These are phyloP conservation scores for Eciton burchellii DNA, from an alignment of 1,140 invertebrate genomes.

Conservation along the genomic window DNA sequence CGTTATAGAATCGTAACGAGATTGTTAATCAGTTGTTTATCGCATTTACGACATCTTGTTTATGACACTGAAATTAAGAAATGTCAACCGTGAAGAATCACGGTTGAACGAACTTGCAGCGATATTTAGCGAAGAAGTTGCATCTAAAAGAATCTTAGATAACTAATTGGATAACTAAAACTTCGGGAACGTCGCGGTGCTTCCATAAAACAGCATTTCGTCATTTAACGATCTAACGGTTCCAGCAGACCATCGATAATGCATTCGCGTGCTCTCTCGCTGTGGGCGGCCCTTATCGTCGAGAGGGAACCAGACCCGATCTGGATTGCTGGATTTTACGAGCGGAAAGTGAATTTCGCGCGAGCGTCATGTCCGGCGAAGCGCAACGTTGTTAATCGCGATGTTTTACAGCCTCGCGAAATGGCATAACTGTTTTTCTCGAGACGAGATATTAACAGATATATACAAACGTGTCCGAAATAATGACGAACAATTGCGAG, in stretches of 20 bases:
- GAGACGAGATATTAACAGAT: slow-evolving; percentile 18
- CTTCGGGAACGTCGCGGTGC: neutral
- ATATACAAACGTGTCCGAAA: neutral
- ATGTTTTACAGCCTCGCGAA: slow-evolving; percentile 35
- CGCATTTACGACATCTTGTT: too few relatives aligned
- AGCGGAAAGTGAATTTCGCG: slow-evolving; percentile 78
- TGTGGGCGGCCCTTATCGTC: slow-evolving; percentile 16
- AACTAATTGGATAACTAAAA: neutral
- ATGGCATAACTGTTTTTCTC: neutral
- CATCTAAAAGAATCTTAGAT: neutral
- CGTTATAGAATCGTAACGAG: neutral
- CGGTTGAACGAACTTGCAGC: too few relatives aligned
- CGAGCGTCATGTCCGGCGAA: slow-evolving; percentile 26
- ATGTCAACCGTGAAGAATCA: neutral
- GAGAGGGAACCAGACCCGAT: slow-evolving; percentile 38
- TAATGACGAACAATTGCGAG: slow-evolving; percentile 21
- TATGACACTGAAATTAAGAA: neutral
- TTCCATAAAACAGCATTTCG: neutral
- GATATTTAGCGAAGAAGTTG: too few relatives aligned
- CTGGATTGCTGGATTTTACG: slow-evolving; percentile 75
- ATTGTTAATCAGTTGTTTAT: neutral
- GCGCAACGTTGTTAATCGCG: slow-evolving; percentile 45
- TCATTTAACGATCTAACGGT: neutral
- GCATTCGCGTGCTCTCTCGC: neutral
- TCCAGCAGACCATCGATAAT: neutral